Base-by-base conservation (phyloP, 2,113 vertebrate species). In the Brachypodius melanocephalos region DNA sequence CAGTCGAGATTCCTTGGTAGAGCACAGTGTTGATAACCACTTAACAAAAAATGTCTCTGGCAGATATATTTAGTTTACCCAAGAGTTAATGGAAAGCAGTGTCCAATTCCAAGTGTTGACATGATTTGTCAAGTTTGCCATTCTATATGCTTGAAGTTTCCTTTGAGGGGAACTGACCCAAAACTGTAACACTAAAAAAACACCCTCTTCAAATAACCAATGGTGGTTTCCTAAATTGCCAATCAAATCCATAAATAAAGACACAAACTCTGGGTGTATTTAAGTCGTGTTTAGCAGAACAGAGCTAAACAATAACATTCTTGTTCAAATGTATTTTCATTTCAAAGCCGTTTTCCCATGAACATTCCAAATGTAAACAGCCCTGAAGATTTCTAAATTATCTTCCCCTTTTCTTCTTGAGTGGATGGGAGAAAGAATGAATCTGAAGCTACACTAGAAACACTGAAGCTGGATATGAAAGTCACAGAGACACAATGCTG, bases 121-220 rank as follows among this genome's bases (percentile, higher is more conserved):
- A 54, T 6, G 86, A 95, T 63, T 76, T 83, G 90, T 94, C 89
- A 92, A 51, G 78, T 80, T 92, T 84, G 84, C 80, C 52, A 57
- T 80, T 91, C 91, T 63, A 89, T 83, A n/a, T 72, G 88, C 89
- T 72, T 82, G 91, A 97, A 89, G 90, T 67, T 86, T 92, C 72
- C 92, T 97, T 97, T 96, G 96, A 96, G 95, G 80, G 93, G 82
- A 97, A 88, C 82, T 65, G 90, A 97, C 96, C 97, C 74, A 42
- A 80, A 96, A 93, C 59, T n/a, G 96, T 89, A 96, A 95, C 96
- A 91, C 90, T 89, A 91, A 96, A 94, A 95, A 98, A 95, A 97
- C 96, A 96, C 10, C 4, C 80, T 94, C 74, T 90, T 90, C 86
- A 96, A 96, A 97, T 96, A 97, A 95, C 90, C 92, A 67, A 34